A percentile compares a stretch with the other conserved stretches of the same genome.
These are phyloP conservation scores for Brachyptera putata DNA, from an alignment of 2,888 invertebrate genomes.

Conservation along the genomic window DNA sequence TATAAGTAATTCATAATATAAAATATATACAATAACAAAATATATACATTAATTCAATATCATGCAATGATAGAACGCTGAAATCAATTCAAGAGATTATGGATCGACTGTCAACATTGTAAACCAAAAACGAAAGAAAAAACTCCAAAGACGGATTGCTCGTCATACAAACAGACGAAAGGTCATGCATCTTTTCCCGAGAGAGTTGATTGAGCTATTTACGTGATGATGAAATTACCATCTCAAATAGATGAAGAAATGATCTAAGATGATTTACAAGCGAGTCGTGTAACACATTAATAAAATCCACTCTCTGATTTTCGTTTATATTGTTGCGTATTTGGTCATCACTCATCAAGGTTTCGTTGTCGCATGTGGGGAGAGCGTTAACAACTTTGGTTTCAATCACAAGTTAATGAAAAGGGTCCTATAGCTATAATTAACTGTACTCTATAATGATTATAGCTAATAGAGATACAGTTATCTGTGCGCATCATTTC, in stretches of 20 bases:
- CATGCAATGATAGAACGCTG: not conserved
- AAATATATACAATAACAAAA: no score
- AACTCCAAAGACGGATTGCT: constrained; percentile 1
- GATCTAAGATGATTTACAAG: constrained; percentile 7
- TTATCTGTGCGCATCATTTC: not conserved
- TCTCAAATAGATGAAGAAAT: constrained; percentile 18
- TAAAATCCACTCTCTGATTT: not conserved
- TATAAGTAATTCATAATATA: no score
- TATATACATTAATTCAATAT: no score
- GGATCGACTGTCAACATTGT: not conserved
- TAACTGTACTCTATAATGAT: constrained; percentile 5
- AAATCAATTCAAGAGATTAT: not conserved
- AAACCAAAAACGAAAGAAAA: not conserved
- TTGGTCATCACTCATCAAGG: no score
- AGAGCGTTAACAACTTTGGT: not conserved
- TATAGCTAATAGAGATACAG: not conserved
- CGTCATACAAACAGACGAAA: no score
- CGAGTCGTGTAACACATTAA: not conserved
- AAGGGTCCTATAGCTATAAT: no score
- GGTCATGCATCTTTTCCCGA: no score
- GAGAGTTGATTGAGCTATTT: constrained; percentile 20
- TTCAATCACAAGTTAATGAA: constrained; percentile 16
- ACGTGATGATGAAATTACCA: constrained; percentile 8
- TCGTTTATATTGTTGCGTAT: no score
- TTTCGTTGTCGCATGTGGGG: not conserved